Evolutionary conservation across 2,797 vertebrate species (phyloP), one percentile per base, ranked within the genome.

Genomic region (Chelonia mydas): DNA sequence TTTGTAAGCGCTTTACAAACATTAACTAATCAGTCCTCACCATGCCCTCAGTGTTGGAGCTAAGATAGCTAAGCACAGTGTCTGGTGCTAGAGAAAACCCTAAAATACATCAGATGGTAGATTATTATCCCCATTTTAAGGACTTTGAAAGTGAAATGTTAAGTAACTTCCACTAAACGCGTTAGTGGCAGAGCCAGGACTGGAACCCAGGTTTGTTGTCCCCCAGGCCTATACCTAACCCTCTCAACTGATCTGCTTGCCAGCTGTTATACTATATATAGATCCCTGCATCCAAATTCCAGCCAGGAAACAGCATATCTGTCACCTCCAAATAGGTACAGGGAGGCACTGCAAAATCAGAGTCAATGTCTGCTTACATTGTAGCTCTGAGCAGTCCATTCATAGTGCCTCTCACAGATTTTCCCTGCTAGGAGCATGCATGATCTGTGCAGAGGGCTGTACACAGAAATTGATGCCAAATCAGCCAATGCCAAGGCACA

Each of bases 191-290:
- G 11, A 90, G 85, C 27, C 79, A 83, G 83, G 79, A 92, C 72
- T n/a, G 91, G 79, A 23, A 92, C 54, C 74, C 5, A 13, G 45
- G 28, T 65, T 41, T 94, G 21, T 50, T 86, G 65, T 78, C 27
- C 93, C 77, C 80, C 80, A 87, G 47, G 45, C 65, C 90, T 76
- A 41, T 50, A 27, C 45, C 87, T 93, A 95, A 93, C 59, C 49
- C 51, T 95, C 74, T 89, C 96, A 92, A 93, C 47, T 92, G 81
- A 90, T 94, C 53, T 92, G n/a, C 28, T 95, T 33, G 84, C 92
- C 87, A 89, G 57, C 55, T 88, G 74, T 85, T 10, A 80, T 72
- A 41, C 49, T 59, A 55, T 88, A 7, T 77, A 33, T 0, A 1
- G 72, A 94, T 90, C 74, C 94, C 86, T 0, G 2, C 86, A 90